These are phyloP conservation scores for Saguinus midas DNA, from an alignment of 2,113 vertebrate species.

Conservation along the genomic window DNA sequence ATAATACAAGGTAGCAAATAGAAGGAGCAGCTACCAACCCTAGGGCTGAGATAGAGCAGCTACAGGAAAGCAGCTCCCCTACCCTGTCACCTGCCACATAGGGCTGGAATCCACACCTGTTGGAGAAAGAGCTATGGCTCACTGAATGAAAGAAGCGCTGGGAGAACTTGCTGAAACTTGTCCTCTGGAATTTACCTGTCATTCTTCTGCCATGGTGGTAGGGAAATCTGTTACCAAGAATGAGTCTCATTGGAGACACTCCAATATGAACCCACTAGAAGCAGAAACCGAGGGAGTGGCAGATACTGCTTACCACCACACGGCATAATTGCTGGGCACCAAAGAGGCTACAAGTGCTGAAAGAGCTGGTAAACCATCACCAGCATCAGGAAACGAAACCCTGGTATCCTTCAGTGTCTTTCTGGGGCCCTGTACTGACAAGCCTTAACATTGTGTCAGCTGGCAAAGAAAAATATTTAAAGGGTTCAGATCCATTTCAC, in stretches of 20 bases:
- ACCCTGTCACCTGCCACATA: fast-evolving
- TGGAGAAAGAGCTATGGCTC: neutral
- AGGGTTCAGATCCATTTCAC: neutral
- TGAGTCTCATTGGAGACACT: neutral
- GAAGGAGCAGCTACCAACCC: neutral
- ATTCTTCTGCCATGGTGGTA: neutral
- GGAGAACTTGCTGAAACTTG: neutral
- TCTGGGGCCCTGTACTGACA: neutral
- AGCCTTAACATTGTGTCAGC: neutral
- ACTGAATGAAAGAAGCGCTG: neutral
- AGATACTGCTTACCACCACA: neutral
- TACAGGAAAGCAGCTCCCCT: no score
- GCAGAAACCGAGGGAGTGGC: neutral
- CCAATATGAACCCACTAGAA: neutral
- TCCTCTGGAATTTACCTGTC: neutral
- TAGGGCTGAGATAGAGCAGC: neutral
- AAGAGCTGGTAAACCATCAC: neutral
- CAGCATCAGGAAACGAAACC: neutral
- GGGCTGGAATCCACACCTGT: neutral
- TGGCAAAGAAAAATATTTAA: neutral
- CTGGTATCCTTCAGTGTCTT: neutral
- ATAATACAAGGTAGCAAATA: neutral
- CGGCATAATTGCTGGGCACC: neutral
- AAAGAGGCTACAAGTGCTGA: neutral
- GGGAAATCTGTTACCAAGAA: neutral